Percentiles rank a stretch among this genome's conserved stretches.
phyloP scores from a whole-genome alignment of 2,113 vertebrate genomes.

The Tachuris rubrigastra region DNA sequence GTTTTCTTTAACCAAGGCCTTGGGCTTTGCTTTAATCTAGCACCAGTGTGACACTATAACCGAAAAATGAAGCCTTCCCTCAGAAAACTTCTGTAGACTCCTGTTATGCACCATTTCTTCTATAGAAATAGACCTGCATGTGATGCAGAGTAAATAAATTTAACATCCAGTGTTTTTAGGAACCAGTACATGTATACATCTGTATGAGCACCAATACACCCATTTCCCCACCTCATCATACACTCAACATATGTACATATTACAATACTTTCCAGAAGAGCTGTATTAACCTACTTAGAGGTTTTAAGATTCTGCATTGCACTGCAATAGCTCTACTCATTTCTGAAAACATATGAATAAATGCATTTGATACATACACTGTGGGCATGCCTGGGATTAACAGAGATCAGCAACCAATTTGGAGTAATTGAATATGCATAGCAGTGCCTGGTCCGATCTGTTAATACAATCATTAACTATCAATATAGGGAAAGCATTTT shows the following conservation, averaged over 20 bases:
- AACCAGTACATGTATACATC: background rate
- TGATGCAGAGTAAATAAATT: background rate
- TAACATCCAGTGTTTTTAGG: background rate
- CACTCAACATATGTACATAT: rapidly evolving
- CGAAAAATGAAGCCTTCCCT: background rate
- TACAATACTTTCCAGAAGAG: background rate
- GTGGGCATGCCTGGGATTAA: background rate
- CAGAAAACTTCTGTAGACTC: background rate
- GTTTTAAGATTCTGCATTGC: background rate
- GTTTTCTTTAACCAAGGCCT: background rate
- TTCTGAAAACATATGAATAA: background rate
- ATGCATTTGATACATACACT: background rate
- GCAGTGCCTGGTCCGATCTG: background rate
- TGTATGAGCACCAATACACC: background rate
- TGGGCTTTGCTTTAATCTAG: background rate
- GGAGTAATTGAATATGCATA: background rate
- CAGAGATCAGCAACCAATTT: background rate
- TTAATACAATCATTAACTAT: background rate
- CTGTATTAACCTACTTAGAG: background rate
- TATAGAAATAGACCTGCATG: background rate
- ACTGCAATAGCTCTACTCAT: background rate
- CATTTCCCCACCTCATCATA: background rate
- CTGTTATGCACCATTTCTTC: background rate
- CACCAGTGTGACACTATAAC: rapidly evolving
- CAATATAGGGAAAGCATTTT: background rate